phyloP scores from a whole-genome alignment of 2,888 invertebrate species.

The Megamerina dolium region DNA sequence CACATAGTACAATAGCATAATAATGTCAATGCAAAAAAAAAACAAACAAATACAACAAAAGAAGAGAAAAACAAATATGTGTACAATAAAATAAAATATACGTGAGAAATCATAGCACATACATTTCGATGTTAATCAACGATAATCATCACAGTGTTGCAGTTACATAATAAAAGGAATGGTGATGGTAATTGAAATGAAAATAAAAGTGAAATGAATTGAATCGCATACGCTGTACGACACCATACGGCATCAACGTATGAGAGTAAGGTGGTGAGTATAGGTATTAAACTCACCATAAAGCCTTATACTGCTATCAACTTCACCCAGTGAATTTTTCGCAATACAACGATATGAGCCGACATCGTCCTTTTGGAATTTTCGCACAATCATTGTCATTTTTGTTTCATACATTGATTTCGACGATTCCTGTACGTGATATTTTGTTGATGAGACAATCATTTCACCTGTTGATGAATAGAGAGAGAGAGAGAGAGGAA shows the following conservation, averaged over 20 bases:
- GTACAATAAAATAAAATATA: background rate
- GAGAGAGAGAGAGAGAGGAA: no score
- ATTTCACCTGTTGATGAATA: slow-evolving; percentile 63
- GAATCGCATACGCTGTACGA: no score
- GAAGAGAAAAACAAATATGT: background rate
- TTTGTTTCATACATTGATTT: slow-evolving; percentile 74
- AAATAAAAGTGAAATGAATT: slow-evolving; percentile 27
- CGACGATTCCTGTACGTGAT: slow-evolving; percentile 65
- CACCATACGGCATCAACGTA: no score
- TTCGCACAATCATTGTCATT: slow-evolving; percentile 73
- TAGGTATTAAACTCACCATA: slow-evolving; percentile 71
- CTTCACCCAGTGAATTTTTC: slow-evolving; percentile 81
- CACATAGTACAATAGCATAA: slow-evolving; percentile 14
- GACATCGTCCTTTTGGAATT: slow-evolving; percentile 66
- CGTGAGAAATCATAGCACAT: background rate
- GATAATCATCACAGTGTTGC: no score
- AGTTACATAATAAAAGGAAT: background rate
- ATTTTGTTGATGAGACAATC: slow-evolving; percentile 75
- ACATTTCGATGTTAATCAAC: background rate
- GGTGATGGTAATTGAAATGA: slow-evolving; percentile 34
- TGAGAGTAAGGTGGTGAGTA: no score
- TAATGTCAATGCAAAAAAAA: slow-evolving; percentile 11
- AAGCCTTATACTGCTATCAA: slow-evolving; percentile 78
- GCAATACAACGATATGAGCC: slow-evolving; percentile 83
- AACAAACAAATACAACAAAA: slow-evolving; percentile 13